Evolutionary conservation across 2,113 vertebrate species (phyloP), one percentile per base, ranked within the genome.

Genomic region (Malurus melanocephalus): DNA sequence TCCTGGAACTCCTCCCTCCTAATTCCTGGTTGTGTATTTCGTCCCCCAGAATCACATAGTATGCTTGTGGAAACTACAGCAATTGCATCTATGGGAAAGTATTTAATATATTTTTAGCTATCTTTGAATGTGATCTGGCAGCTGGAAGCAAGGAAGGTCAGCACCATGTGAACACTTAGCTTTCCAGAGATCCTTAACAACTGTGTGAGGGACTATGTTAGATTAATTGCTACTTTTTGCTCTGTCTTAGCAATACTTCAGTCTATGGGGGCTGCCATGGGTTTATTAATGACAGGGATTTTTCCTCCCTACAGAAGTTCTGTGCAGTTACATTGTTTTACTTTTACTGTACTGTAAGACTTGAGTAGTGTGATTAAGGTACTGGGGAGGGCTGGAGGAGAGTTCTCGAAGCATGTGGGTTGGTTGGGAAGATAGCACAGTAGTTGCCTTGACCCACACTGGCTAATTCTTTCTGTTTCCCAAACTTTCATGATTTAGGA

Each of bases 41-140:
- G 20, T 81, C 80, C 92, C 67, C 33, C 48, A 76, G 85, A 88
- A 94, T 84, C 93, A 92, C 20, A 16, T 69, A 81, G 88, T 78
- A 93, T 89, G 42, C 88, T 92, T 91, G 93, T 96, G 94, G 94
- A 95, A 96, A 93, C 69, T 59, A 46, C 88, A 87, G 94, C 90
- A 94, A 48, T 96, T 95, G 95, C 94, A 90, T 93, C 92, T 84
- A 93, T 93, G 94, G 94, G 95, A 94, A 96, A 95, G 83, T 95
- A 96, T 96, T 94, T 95, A 86, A 87, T 95, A 14, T 95, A 95
- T 95, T 95, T 94, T 95, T 95, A 95, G 93, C 93, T 90, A 53
- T 92, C 91, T 94, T 91, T 95, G 80, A 94, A 93, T 94, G 88
- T 81, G 86, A 91, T 91, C 88, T 90, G 90, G 93, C 94, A 96